Conservation (phyloP, 1,140 invertebrate species). For the Apis florea region DNA sequence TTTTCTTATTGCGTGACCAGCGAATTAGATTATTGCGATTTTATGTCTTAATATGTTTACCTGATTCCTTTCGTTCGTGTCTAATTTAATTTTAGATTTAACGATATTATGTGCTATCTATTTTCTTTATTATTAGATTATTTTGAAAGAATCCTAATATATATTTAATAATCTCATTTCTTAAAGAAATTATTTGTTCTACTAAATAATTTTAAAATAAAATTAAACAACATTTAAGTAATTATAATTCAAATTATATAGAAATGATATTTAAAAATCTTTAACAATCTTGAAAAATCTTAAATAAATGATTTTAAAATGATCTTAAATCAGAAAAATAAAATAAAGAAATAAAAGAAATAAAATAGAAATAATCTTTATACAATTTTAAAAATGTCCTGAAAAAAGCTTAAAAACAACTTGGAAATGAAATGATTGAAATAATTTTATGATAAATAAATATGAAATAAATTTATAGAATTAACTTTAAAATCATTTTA, state of each 20-base stretch:
- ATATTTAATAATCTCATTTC: not conserved
- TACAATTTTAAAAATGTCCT: too few species aligned
- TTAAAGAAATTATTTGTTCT: not conserved
- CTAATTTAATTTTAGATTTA: not conserved
- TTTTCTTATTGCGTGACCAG: not conserved
- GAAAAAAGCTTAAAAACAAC: too few species aligned
- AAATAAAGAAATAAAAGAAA: too few species aligned
- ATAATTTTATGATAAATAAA: too few species aligned
- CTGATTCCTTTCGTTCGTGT: not conserved
- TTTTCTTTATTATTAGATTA: conserved; percentile 1
- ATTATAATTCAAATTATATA: too few species aligned
- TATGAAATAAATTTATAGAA: too few species aligned
- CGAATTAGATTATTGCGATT: conserved; percentile 10
- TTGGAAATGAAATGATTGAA: too few species aligned
- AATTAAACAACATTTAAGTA: not conserved
- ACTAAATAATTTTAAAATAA: not conserved
- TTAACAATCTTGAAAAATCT: too few species aligned
- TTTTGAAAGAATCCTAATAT: not conserved
- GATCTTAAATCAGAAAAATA: not conserved
- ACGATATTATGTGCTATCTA: not conserved
- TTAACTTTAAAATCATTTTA: not conserved
- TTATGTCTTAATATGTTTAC: conserved; percentile 19
- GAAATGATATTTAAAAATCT: not conserved
- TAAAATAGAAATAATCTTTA: too few species aligned
- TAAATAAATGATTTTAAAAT: not conserved